These are phyloP conservation scores for Pandion haliaetus DNA, from an alignment of 2,113 vertebrate species.

Conservation along the genomic window DNA sequence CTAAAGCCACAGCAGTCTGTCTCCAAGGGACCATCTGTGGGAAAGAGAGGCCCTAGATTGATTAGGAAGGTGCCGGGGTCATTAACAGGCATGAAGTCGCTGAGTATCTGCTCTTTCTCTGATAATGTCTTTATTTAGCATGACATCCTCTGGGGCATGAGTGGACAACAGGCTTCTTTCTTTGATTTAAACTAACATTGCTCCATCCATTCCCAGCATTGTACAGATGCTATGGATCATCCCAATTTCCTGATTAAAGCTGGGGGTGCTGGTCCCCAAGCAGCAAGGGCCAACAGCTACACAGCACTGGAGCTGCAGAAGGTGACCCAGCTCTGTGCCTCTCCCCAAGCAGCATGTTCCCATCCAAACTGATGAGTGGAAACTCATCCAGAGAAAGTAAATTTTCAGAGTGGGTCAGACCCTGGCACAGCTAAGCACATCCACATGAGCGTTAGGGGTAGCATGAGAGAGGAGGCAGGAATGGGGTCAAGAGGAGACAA, in stretches of 20 bases:
- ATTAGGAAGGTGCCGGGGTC: not conserved
- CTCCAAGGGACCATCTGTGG: conserved; percentile 46
- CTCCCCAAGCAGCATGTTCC: not conserved
- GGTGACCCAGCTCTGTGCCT: not conserved
- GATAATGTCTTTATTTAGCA: conserved; percentile 44
- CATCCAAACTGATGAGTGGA: not conserved
- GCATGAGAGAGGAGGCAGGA: not conserved
- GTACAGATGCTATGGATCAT: not conserved
- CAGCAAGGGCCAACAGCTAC: not conserved
- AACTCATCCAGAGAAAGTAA: not conserved
- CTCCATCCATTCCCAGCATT: not conserved
- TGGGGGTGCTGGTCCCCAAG: not conserved
- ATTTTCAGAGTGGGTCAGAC: not conserved
- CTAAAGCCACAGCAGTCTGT: not conserved
- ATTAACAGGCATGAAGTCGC: conserved; percentile 10
- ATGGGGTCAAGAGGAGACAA: not conserved
- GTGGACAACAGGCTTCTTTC: conserved; percentile 23
- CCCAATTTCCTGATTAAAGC: not conserved
- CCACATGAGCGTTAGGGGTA: not conserved
- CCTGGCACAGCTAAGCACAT: not conserved
- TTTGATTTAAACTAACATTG: not conserved
- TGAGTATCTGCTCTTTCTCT: conserved; percentile 1
- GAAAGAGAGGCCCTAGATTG: conserved; percentile 13
- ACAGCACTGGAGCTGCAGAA: not conserved
- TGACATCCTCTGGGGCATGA: conserved; percentile 18